Percentiles rank a stretch among this genome's conserved stretches.
Evolutionary conservation across 2,113 vertebrate species (phyloP).

Genomic region (Tupaia tana): DNA sequence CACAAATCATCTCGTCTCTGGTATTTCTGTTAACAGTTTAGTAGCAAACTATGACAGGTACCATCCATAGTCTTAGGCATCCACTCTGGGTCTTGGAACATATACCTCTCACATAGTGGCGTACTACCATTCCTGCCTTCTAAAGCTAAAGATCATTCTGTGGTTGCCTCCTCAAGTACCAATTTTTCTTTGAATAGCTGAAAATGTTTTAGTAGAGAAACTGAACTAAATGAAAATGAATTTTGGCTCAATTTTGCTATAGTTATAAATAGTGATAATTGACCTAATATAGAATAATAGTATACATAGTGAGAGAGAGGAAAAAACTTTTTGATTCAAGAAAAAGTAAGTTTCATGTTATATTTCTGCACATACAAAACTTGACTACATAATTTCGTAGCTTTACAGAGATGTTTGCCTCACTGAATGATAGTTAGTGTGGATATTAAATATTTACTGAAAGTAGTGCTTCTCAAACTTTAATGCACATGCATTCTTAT

Average conservation of each 20-base stretch:
- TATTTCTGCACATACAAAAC: neutral
- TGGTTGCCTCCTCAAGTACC: no score
- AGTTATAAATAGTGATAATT: conserved; percentile 9
- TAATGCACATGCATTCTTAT: neutral
- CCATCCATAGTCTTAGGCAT: no score
- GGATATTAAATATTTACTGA: neutral
- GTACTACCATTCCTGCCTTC: no score
- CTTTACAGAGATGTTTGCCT: neutral
- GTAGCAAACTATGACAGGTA: no score
- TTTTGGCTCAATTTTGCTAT: neutral
- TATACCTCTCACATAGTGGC: no score
- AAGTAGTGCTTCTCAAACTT: neutral
- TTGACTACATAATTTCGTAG: neutral
- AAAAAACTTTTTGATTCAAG: neutral
- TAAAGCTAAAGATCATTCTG: no score
- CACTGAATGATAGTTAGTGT: neutral
- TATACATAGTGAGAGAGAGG: neutral
- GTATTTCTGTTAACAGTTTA: no score
- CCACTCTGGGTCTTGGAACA: no score
- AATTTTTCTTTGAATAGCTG: neutral
- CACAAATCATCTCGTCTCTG: no score
- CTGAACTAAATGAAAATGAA: neutral
- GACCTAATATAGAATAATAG: neutral
- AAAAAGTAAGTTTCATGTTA: neutral
- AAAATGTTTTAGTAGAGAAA: neutral